Percentiles rank a stretch among this genome's conserved stretches.
These are phyloP conservation scores for Gonatopus flavifemur DNA, from an alignment of 1,140 invertebrate species.

Conservation along the genomic window DNA sequence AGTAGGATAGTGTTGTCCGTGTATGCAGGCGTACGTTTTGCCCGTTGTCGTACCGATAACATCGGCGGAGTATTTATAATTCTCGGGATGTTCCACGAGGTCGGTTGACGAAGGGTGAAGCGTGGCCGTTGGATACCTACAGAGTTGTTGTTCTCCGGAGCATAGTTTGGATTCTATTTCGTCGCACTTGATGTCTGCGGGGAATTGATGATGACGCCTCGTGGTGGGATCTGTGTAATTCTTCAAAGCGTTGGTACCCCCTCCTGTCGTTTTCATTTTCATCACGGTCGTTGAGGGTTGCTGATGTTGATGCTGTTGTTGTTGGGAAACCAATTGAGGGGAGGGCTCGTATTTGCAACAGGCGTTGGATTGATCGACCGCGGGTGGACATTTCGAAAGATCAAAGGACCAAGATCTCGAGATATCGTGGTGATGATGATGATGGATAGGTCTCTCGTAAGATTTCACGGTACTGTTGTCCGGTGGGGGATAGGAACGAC, in stretches of 20 bases:
- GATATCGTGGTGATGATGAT: constrained; percentile 33
- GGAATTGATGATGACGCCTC: no score
- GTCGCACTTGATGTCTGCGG: no score
- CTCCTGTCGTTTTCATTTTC: no score
- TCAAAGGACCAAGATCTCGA: constrained; percentile 30
- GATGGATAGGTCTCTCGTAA: constrained; percentile 44
- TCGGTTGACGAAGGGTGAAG: no score
- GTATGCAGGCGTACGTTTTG: constrained; percentile 45
- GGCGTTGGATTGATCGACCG: constrained; percentile 33
- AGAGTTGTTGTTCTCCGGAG: constrained; percentile 26
- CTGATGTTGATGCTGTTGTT: no score
- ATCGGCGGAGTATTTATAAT: constrained; percentile 38
- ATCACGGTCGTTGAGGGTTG: no score
- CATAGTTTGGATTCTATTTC: neutral
- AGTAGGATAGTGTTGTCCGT: constrained; percentile 45
- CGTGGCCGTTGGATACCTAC: constrained; percentile 44
- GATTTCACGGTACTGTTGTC: constrained; percentile 29
- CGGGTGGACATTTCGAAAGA: constrained; percentile 29
- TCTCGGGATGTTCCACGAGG: constrained; percentile 34
- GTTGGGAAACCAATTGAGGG: constrained; percentile 31
- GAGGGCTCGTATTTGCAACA: no score
- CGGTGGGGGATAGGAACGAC: constrained; percentile 39
- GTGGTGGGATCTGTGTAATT: constrained; percentile 28
- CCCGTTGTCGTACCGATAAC: constrained; percentile 20
- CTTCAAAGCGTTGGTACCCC: no score